phyloP scores from a whole-genome alignment of 2,113 vertebrate genomes.

The Bos indicus region DNA sequence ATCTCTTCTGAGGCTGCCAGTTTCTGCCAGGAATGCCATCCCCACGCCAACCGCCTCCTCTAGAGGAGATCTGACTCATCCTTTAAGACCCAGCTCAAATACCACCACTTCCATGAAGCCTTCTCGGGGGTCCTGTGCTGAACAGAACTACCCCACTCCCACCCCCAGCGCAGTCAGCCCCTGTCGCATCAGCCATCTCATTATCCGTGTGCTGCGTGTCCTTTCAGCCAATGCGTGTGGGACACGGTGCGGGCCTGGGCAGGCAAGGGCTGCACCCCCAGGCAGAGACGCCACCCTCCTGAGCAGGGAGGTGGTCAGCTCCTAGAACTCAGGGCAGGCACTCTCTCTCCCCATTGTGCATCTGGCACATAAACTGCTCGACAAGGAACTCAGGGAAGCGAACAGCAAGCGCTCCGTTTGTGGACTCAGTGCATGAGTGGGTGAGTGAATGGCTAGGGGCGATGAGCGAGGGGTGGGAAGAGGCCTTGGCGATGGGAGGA shows the following conservation, averaged over 20 bases:
- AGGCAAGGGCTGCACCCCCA: neutral
- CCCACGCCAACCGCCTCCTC: fast-evolving
- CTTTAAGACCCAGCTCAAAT: neutral
- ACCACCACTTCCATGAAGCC: neutral
- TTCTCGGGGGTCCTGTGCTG: neutral
- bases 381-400: neutral
- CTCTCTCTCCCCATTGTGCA: neutral
- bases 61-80: neutral
- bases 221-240: neutral
- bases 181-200: neutral
- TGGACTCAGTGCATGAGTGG: neutral
- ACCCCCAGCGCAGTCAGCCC: fast-evolving
- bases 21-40: neutral
- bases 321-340: neutral
- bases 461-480: neutral
- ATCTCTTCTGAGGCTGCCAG: neutral
- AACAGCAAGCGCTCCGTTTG: neutral
- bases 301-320: neutral
- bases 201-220: fast-evolving
- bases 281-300: neutral
- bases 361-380: neutral
- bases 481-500: neutral
- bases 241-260: neutral
- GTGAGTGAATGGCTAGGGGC: neutral
- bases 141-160: neutral